phyloP scores from a whole-genome alignment of 2,797 vertebrate species.

The Bovichtus variegatus region DNA sequence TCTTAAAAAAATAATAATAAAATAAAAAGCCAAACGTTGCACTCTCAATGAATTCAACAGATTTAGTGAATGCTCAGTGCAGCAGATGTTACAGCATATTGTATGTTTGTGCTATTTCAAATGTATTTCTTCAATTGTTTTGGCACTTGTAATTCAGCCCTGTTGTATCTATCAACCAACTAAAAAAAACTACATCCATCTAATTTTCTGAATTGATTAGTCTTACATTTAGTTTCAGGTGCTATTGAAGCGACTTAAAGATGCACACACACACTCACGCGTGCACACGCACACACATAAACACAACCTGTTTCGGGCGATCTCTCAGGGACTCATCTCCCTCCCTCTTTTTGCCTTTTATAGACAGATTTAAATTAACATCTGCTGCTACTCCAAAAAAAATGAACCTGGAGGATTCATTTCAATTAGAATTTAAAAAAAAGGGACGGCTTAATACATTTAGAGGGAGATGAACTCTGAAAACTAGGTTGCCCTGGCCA shows the following conservation, averaged over 20 bases:
- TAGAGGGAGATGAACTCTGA: constrained; percentile 51
- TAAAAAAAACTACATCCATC: too few species aligned
- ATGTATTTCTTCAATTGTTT: neutral
- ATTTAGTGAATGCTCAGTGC: neutral
- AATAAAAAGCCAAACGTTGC: too few species aligned
- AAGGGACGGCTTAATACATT: constrained; percentile 47
- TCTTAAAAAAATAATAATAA: too few species aligned
- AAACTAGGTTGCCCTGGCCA: constrained; percentile 37
- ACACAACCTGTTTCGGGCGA: neutral
- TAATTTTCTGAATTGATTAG: too few species aligned
- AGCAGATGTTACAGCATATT: neutral
- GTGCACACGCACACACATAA: constrained; percentile 3
- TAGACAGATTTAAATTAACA: constrained; percentile 64
- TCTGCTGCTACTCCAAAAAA: constrained; percentile 50
- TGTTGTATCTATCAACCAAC: too few species aligned
- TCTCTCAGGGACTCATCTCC: constrained; percentile 26
- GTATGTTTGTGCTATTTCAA: too few species aligned
- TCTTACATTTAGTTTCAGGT: neutral
- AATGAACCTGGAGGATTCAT: constrained; percentile 47
- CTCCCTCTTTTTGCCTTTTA: constrained; percentile 35
- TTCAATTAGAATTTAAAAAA: constrained; percentile 49
- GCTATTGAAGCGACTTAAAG: neutral
- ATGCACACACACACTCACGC: too few species aligned
- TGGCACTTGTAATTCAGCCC: neutral
- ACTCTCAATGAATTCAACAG: neutral